Conservation (phyloP, 2,888 invertebrate genomes). For the Ophion ventricosus region DNA sequence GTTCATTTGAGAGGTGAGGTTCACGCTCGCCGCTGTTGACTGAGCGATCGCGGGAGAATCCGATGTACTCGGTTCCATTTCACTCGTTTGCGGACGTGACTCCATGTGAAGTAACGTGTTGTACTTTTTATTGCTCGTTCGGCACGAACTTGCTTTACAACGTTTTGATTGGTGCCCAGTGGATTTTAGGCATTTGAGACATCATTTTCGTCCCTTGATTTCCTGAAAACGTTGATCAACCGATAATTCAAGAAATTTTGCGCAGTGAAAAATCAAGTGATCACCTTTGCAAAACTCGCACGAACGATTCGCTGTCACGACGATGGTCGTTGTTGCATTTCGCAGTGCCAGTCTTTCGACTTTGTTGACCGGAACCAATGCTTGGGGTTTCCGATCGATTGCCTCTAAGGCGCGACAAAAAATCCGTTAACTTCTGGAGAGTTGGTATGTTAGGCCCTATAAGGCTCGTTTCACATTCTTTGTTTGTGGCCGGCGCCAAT, state of each 20-base stretch:
- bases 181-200: conserved; percentile 6
- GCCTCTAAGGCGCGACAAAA: conserved; percentile 59
- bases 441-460: neutral
- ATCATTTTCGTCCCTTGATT: conserved; percentile 2
- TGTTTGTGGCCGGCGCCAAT: conserved; percentile 4
- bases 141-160: no score
- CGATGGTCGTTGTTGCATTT: neutral
- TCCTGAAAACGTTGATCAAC: conserved; percentile 14
- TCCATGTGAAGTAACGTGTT: no score
- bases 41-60: no score
- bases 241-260: conserved; percentile 23
- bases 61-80: no score
- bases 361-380: neutral
- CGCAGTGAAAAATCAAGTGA: conserved; percentile 31
- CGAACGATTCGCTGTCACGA: neutral
- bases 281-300: conserved; percentile 22
- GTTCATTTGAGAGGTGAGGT: no score
- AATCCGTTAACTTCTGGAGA: conserved; percentile 57
- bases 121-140: no score
- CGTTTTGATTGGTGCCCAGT: neutral
- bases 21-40: no score
- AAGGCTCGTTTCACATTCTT: conserved; percentile 67
- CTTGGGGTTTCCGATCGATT: neutral
- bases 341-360: neutral
- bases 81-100: no score